Percentiles rank a stretch among this genome's conserved stretches.
phyloP scores from a whole-genome alignment of 2,113 vertebrate genomes.

The Ceyx margarethae region DNA sequence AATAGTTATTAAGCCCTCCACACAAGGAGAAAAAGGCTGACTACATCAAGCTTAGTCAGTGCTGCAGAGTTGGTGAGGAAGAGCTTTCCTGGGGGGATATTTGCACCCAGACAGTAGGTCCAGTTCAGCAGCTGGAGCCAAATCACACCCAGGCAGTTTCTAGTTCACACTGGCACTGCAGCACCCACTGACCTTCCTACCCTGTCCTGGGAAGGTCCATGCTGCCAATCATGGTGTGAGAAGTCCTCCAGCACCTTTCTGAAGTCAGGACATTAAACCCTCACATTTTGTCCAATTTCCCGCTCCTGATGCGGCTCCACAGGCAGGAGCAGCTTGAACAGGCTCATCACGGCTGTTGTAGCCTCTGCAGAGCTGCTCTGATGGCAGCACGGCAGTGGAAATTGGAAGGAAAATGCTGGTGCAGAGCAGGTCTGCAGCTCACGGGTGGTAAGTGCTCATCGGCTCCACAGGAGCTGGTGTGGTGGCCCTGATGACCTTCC shows the following conservation, averaged over 20 bases:
- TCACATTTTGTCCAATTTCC: fast-evolving
- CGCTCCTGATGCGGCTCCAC: background rate
- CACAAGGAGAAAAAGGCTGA: background rate
- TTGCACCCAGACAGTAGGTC: background rate
- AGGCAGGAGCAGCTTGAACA: background rate
- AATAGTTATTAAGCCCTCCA: too few relatives aligned
- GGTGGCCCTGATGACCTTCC: background rate
- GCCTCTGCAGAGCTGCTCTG: background rate
- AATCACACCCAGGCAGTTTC: background rate
- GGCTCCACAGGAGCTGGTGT: fast-evolving
- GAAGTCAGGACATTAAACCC: background rate
- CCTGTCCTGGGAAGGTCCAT: fast-evolving
- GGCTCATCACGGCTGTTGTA: fast-evolving
- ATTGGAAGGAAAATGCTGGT: fast-evolving
- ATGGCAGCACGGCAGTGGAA: fast-evolving
- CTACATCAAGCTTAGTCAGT: background rate
- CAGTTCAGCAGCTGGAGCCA: fast-evolving
- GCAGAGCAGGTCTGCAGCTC: background rate
- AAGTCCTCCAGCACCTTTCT: fast-evolving
- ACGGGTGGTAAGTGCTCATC: background rate
- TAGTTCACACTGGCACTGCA: fast-evolving
- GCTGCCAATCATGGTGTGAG: fast-evolving
- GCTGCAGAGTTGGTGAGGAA: background rate
- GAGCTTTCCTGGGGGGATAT: background rate
- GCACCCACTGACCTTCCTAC: fast-evolving